Conservation (phyloP, 2,888 invertebrate species). For the Dicyrtomina minuta region DNA sequence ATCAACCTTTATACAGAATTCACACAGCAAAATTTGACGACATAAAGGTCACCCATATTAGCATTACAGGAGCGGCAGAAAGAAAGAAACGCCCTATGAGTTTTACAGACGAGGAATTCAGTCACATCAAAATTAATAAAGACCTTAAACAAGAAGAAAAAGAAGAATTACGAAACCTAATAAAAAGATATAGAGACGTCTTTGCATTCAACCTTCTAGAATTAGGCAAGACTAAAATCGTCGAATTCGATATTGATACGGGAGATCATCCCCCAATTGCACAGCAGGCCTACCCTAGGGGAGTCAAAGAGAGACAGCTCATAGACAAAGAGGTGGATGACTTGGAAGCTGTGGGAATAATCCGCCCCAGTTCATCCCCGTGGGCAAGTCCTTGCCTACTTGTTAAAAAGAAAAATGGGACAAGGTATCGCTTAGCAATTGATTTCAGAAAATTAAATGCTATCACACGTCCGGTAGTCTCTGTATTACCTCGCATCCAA, state of each 20-base stretch:
- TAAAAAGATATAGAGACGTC: neutral
- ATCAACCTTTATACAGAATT: no score
- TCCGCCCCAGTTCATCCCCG: neutral
- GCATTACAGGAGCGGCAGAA: no score
- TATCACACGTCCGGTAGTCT: no score
- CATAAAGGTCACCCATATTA: no score
- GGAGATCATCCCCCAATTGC: neutral
- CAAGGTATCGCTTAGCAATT: neutral
- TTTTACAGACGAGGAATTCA: no score
- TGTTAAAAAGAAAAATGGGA: neutral
- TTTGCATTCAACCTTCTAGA: neutral
- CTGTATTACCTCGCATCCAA: no score
- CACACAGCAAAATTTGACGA: no score
- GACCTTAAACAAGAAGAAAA: no score
- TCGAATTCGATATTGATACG: no score
- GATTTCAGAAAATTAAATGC: no score
- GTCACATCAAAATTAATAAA: no score
- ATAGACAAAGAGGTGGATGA: neutral
- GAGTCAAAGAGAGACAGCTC: neutral
- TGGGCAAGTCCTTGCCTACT: conserved; percentile 9
- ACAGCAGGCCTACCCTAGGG: neutral
- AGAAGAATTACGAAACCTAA: neutral
- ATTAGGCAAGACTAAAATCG: neutral
- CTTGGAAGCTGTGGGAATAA: neutral
- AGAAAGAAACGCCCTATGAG: no score